Evolutionary conservation across 2,888 invertebrate species (phyloP).

Genomic region (Leptodirus hochenwartii): DNA sequence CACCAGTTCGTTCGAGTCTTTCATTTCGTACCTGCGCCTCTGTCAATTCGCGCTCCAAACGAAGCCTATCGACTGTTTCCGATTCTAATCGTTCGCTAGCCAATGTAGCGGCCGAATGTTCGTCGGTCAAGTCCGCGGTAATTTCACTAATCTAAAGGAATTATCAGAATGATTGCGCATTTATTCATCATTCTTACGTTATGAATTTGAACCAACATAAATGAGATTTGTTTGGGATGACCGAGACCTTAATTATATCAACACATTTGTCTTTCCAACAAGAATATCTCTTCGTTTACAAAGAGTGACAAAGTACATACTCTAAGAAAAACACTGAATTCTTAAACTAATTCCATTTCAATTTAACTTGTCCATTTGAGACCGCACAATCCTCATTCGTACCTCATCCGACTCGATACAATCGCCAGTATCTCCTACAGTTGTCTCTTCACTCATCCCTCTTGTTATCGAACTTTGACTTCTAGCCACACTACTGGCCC

Average conservation of each 20-base stretch:
- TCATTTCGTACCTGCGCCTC: conserved; percentile 64
- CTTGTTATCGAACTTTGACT: conserved; percentile 28
- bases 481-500: conserved; percentile 38
- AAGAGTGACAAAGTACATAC: too few relatives aligned
- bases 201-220: too few relatives aligned
- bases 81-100: conserved; percentile 82
- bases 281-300: too few relatives aligned
- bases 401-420: conserved; percentile 35
- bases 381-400: too few relatives aligned
- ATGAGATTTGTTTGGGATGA: too few relatives aligned
- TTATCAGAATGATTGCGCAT: background rate
- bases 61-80: conserved; percentile 71
- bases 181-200: too few relatives aligned
- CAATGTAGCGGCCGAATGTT: conserved; percentile 74
- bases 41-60: conserved; percentile 72
- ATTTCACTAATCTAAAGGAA: conserved; percentile 69
- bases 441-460: conserved; percentile 43
- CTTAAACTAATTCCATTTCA: too few relatives aligned
- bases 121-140: conserved; percentile 81
- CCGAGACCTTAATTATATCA: too few relatives aligned
- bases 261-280: too few relatives aligned
- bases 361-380: too few relatives aligned
- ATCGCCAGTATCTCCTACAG: conserved; percentile 33
- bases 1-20: conserved; percentile 54
- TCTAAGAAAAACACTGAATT: too few relatives aligned